Base-by-base conservation (phyloP, 1,140 invertebrate genomes). In the Anthonomus grandis region DNA sequence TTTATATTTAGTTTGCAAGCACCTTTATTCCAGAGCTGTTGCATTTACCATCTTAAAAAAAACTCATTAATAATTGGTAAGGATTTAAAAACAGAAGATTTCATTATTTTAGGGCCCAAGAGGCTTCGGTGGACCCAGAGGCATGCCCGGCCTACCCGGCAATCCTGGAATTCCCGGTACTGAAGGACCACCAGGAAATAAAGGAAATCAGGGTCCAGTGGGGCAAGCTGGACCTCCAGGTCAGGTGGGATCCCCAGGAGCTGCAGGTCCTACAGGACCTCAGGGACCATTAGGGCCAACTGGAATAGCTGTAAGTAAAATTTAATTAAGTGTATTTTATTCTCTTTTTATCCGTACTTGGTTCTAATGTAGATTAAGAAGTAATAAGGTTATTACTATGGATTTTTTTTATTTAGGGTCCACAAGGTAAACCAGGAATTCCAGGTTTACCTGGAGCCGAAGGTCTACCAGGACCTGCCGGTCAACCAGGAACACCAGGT, bases 121-220 rank as follows among this genome's bases (percentile, higher is more conserved):
- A 74, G 87, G 88, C 12, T 91, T 91, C 71, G 81, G 85, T 54
- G 90, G 90, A 6, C 82, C 87, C 4, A 75, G 88, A 71, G 90
- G 90, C 34, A 86, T 90, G 67, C 83, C 87, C 19, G 90, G 89
- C 3, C 69, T 87, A 34, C 83, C 85, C 23, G 88, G 88, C 3
- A 83, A 84, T 64, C 84, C 86, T 5, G 88, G 88, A 46, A 81
- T 88, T 63, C 85, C 87, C 22, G 87, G 88, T 22, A 79, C 74
- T 49, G 86, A 89, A 77, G 88, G 90, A 19, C 79, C 82, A 3
- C 74, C 80, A 24, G 90, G 89, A 21, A 68, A 76, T 5, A 90
- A 90, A 75, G 89, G 89, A 13, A 83, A 84, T 47, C 66, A 79
- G 27, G 87, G 87, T 0, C 83, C 85, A 42, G 74, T 79, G 8